Evolutionary conservation across 2,888 invertebrate genomes (phyloP).

Genomic region (Drosophila sordidula): DNA sequence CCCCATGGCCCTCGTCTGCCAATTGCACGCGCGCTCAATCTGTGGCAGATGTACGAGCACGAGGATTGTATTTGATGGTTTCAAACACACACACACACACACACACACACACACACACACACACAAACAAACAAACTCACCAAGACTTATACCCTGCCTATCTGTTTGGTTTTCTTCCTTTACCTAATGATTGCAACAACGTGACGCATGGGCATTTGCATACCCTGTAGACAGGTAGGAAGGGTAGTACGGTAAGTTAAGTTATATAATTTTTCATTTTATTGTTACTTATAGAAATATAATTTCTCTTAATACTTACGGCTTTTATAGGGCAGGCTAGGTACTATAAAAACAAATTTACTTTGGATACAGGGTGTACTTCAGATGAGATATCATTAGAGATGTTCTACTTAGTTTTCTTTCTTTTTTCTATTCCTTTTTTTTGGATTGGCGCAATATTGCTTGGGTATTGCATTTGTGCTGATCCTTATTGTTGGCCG

Average conservation of each 20-base stretch:
- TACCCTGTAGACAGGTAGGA: slow-evolving; percentile 24
- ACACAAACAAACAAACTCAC: background rate
- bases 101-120: background rate
- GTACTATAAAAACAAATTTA: background rate
- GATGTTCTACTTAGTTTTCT: background rate
- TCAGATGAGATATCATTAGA: background rate
- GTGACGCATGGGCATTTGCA: slow-evolving; percentile 60
- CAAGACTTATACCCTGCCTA: slow-evolving; percentile 33
- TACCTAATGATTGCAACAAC: slow-evolving; percentile 75
- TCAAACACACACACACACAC: slow-evolving; percentile 34
- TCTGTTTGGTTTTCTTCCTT: slow-evolving; percentile 30
- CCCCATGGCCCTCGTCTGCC: slow-evolving; percentile 16
- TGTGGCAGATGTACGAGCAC: slow-evolving; percentile 50
- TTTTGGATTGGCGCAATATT: slow-evolving; percentile 39
- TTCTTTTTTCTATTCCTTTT: slow-evolving; percentile 5
- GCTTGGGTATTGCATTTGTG: slow-evolving; percentile 49
- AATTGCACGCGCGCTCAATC: slow-evolving; percentile 60
- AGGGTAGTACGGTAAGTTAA: background rate
- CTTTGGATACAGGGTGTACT: slow-evolving; percentile 1
- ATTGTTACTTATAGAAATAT: too few relatives aligned
- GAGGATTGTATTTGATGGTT: slow-evolving; percentile 58
- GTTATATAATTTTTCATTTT: too few relatives aligned
- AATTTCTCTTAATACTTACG: too few relatives aligned
- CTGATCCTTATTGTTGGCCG: slow-evolving; percentile 62
- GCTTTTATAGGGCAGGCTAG: too few relatives aligned